These are phyloP conservation scores for Schizotus pectinicornis DNA, from an alignment of 2,888 invertebrate species.

Conservation along the genomic window DNA sequence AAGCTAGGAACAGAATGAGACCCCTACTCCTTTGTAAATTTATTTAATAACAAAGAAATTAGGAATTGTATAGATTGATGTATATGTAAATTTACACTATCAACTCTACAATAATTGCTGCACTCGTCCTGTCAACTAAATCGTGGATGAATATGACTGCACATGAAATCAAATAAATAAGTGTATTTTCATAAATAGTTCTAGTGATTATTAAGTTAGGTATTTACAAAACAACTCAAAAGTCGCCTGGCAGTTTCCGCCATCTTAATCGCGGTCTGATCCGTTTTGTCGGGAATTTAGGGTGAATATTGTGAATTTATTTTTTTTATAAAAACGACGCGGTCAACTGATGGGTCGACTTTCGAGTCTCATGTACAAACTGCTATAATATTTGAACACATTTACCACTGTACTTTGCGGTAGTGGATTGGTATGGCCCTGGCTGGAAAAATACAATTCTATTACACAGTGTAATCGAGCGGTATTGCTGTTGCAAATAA, in stretches of 20 bases:
- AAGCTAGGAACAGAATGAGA: too few species aligned
- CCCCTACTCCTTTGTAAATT: conserved; percentile 36
- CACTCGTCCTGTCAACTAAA: conserved; percentile 39
- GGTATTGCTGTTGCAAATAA: background rate
- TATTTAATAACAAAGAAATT: conserved; percentile 47
- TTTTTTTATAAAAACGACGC: conserved; percentile 16
- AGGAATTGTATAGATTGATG: conserved; percentile 47
- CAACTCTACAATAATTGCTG: conserved; percentile 40
- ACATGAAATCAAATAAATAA: conserved; percentile 45
- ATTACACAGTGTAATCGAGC: too few species aligned
- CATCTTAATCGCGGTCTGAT: background rate
- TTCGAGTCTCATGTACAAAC: conserved; percentile 30
- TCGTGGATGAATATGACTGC: conserved; percentile 41
- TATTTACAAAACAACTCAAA: conserved; percentile 44
- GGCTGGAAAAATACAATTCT: conserved; percentile 23
- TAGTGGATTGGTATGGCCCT: conserved; percentile 42
- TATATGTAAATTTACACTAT: conserved; percentile 46
- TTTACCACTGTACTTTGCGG: conserved; percentile 41
- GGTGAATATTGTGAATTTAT: background rate
- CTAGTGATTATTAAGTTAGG: conserved; percentile 41
- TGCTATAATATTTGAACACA: conserved; percentile 42
- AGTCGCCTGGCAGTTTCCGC: conserved; percentile 34
- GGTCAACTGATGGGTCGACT: conserved; percentile 19
- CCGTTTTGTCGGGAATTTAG: too few species aligned
- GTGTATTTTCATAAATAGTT: conserved; percentile 44